Conservation (phyloP, 23 tunicate genomes). For the Trididemnum nubilum region DNA sequence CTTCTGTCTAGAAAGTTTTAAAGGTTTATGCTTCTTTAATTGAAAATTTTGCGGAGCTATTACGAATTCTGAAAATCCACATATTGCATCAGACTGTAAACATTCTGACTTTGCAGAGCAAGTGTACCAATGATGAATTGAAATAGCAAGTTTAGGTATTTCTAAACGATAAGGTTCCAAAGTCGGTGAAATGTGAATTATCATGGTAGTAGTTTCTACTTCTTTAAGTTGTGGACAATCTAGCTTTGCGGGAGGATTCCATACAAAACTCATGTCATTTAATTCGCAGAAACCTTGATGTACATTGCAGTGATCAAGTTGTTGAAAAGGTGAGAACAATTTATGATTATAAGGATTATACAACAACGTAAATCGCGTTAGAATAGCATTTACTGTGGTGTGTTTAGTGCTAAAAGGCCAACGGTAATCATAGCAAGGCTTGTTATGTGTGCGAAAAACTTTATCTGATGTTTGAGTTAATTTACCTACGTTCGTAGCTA, state of each 20-base stretch:
- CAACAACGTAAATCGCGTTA: neutral
- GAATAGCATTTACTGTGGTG: slow-evolving; percentile 9
- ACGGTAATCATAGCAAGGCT: slow-evolving; percentile 1
- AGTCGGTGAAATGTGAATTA: neutral
- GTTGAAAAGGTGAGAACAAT: slow-evolving; percentile 9
- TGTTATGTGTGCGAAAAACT: neutral
- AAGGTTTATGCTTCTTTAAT: neutral
- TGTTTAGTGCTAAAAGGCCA: neutral
- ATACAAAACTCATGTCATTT: neutral
- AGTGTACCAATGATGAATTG: slow-evolving; percentile 1
- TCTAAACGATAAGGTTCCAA: neutral
- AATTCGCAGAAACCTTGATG: slow-evolving; percentile 16
- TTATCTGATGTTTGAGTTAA: neutral
- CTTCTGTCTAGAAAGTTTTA: neutral
- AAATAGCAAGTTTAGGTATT: slow-evolving; percentile 5
- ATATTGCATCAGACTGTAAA: slow-evolving; percentile 11
- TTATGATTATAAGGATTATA: neutral
- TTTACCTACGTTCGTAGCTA: slow-evolving; percentile 5
- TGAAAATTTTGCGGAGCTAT: neutral
- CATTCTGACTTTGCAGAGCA: neutral
- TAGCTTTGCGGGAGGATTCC: neutral
- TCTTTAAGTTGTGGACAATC: neutral
- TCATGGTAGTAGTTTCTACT: slow-evolving; percentile 1
- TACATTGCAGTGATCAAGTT: slow-evolving; percentile 10
- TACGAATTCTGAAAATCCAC: slow-evolving; percentile 10